A percentile compares a stretch with the other conserved stretches of the same genome.
These are phyloP conservation scores for Phenacoccus solenopsis DNA, from an alignment of 1,140 invertebrate genomes.

Conservation along the genomic window DNA sequence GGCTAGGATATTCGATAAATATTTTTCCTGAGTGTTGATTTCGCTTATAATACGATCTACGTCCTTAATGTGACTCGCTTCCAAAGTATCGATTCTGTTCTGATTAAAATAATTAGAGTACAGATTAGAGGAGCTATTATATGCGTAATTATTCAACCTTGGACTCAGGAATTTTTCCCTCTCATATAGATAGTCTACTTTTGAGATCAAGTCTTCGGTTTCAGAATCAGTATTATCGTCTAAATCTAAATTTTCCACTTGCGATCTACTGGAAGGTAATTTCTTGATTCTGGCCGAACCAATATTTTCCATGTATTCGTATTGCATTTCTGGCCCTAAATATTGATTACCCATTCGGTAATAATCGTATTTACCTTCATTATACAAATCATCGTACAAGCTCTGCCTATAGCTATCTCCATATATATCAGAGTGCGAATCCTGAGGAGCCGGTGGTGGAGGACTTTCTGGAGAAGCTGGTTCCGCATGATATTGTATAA, in stretches of 20 bases:
- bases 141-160: neutral
- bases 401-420: neutral
- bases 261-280: neutral
- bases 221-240: neutral
- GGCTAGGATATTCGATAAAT: neutral
- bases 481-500: conserved; percentile 30
- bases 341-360: neutral
- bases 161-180: neutral
- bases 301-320: neutral
- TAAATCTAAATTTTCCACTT: neutral
- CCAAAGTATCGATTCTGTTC: neutral
- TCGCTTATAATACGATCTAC: neutral
- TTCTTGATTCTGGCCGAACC: neutral
- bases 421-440: conserved; percentile 20
- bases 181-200: neutral
- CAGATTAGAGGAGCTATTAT: neutral
- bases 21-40: neutral
- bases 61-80: neutral
- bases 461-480: conserved; percentile 47
- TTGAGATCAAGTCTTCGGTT: neutral
- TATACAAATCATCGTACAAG: neutral
- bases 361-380: neutral
- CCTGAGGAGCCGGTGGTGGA: conserved; percentile 60
- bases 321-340: neutral
- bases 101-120: neutral